Percentiles rank a stretch among this genome's conserved stretches.
Conservation (phyloP, 2,888 invertebrate species). For the Rhodophaea formosa region DNA sequence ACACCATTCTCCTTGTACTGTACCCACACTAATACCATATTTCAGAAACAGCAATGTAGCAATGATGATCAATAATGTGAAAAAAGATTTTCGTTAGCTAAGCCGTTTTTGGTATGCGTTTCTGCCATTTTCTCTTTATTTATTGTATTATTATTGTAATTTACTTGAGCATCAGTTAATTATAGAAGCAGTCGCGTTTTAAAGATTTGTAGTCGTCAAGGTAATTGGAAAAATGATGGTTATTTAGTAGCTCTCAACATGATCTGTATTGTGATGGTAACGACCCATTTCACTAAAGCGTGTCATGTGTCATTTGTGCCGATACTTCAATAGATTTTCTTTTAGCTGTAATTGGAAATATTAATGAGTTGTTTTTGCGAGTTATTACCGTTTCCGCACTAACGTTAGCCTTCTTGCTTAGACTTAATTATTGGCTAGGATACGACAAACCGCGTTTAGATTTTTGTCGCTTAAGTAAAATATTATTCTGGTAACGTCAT, state of each 20-base stretch:
- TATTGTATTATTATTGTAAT: no score
- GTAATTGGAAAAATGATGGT: background rate
- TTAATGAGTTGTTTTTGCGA: background rate
- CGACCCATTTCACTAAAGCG: background rate
- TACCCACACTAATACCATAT: no score
- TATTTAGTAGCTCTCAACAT: background rate
- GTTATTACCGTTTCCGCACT: background rate
- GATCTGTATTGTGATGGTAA: background rate
- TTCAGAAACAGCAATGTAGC: no score
- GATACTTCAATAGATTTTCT: background rate
- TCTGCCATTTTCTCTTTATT: no score
- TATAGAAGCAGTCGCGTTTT: background rate
- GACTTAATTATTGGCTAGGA: background rate
- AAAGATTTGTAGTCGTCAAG: background rate
- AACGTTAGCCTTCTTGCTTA: background rate
- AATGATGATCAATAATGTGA: no score
- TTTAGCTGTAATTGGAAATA: background rate
- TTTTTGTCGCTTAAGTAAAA: background rate
- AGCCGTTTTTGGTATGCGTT: background rate
- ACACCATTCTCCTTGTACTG: no score
- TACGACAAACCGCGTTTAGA: background rate
- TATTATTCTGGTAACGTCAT: background rate
- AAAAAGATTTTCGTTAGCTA: no score
- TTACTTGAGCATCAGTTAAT: no score
- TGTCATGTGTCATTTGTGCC: background rate